phyloP scores from a whole-genome alignment of 2,113 vertebrate genomes.

The Lepisosteus oculatus region DNA sequence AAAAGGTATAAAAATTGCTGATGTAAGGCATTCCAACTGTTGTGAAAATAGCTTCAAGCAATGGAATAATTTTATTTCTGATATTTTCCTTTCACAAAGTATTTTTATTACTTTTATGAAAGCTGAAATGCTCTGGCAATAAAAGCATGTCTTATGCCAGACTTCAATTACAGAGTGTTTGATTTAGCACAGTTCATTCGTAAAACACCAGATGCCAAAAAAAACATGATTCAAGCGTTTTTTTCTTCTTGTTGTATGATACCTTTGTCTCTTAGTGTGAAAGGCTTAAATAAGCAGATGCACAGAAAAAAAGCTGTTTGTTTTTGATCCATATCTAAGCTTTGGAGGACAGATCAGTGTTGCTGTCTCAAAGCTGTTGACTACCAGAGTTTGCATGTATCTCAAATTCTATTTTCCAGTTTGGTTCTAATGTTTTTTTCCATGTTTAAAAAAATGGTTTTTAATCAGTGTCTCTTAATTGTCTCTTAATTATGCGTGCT shows the following conservation, averaged over 20 bases:
- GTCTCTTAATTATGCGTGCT: too few species aligned
- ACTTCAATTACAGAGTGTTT: not conserved
- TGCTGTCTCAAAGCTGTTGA: too few species aligned
- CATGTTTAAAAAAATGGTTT: too few species aligned
- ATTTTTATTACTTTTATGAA: constrained; percentile 10
- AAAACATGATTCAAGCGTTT: not conserved
- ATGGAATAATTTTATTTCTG: constrained; percentile 16
- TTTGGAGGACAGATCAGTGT: too few species aligned
- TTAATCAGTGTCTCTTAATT: too few species aligned
- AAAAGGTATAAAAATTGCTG: not conserved
- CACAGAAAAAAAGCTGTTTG: not conserved
- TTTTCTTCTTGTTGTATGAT: too few species aligned
- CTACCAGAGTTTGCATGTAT: too few species aligned
- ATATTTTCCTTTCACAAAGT: not conserved
- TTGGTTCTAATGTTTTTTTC: too few species aligned
- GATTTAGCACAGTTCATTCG: not conserved
- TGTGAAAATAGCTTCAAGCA: not conserved
- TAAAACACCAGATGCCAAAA: constrained; percentile 10
- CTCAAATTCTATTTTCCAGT: too few species aligned
- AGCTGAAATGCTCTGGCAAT: constrained; percentile 2
- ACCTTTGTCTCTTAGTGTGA: too few species aligned
- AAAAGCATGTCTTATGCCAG: not conserved
- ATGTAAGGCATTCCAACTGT: constrained; percentile 4
- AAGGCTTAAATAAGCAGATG: too few species aligned
- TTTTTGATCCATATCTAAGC: too few species aligned